Evolutionary conservation across 2,113 vertebrate species (phyloP).

Genomic region (Okapia johnstoni): DNA sequence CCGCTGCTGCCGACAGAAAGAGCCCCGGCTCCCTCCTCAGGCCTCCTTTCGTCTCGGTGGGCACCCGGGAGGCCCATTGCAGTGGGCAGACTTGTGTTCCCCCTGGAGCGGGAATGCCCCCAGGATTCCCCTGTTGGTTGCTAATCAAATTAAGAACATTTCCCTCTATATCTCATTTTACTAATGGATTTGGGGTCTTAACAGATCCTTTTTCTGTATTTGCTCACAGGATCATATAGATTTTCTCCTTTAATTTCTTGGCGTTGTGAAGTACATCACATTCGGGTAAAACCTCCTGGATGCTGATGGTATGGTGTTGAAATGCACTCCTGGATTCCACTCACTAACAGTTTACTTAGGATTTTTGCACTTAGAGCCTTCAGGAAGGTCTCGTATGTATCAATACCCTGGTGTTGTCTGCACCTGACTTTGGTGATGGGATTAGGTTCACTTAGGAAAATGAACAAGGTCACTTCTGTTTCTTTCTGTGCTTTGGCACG

Average conservation of each 20-base stretch:
- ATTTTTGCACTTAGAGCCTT: fast-evolving
- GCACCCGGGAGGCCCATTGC: fast-evolving
- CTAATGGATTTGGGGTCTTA: neutral
- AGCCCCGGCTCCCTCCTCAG: fast-evolving
- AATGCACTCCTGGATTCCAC: fast-evolving
- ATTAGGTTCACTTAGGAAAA: neutral
- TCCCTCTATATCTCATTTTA: fast-evolving
- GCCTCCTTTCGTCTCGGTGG: fast-evolving
- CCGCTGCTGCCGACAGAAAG: neutral
- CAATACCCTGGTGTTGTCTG: fast-evolving
- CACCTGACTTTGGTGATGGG: neutral
- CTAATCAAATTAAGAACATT: neutral
- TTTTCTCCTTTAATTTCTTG: neutral
- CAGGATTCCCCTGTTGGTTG: neutral
- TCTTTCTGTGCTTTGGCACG: neutral
- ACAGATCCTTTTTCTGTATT: neutral
- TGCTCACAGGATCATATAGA: fast-evolving
- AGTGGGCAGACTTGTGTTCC: fast-evolving
- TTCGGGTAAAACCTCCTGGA: fast-evolving
- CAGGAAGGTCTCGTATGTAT: fast-evolving
- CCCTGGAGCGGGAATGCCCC: fast-evolving
- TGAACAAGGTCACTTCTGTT: neutral
- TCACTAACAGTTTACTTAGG: fast-evolving
- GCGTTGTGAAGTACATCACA: fast-evolving
- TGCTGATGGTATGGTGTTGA: fast-evolving